These are phyloP conservation scores for Cheilosia urbana DNA, from an alignment of 2,888 invertebrate genomes.

Conservation along the genomic window DNA sequence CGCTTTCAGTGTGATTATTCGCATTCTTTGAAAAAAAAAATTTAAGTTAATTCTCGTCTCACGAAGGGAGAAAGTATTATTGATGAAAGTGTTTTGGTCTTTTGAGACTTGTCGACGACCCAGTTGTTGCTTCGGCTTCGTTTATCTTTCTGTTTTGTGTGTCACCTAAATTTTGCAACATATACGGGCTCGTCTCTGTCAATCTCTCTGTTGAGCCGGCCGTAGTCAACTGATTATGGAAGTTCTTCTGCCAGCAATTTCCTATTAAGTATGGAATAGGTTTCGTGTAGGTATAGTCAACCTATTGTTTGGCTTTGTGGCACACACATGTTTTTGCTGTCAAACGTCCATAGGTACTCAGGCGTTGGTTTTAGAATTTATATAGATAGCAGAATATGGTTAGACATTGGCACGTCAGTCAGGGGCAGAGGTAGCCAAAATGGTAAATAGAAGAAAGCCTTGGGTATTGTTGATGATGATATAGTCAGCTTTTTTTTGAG, in stretches of 20 bases:
- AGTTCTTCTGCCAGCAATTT: slow-evolving; percentile 5
- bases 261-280: slow-evolving; percentile 4
- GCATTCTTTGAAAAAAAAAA: slow-evolving; percentile 21
- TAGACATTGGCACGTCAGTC: too few species aligned
- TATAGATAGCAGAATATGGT: too few species aligned
- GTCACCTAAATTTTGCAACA: slow-evolving; percentile 50
- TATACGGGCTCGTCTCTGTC: slow-evolving; percentile 13
- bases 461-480: too few species aligned
- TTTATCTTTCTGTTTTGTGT: slow-evolving; percentile 10
- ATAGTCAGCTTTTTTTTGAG: too few species aligned
- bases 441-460: too few species aligned
- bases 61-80: slow-evolving; percentile 41
- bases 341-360: not conserved
- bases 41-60: slow-evolving; percentile 1
- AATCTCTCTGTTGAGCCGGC: not conserved
- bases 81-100: slow-evolving; percentile 28
- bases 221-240: slow-evolving; percentile 24
- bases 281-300: not conserved
- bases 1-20: slow-evolving; percentile 25
- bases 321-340: slow-evolving; percentile 17
- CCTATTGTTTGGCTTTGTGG: not conserved
- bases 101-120: slow-evolving; percentile 22
- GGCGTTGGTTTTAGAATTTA: too few species aligned
- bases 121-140: slow-evolving; percentile 16
- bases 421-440: too few species aligned